A percentile compares a stretch with the other conserved stretches of the same genome.
Conservation (phyloP, 2,888 invertebrate species). For the Macroteleia sp. region DNA sequence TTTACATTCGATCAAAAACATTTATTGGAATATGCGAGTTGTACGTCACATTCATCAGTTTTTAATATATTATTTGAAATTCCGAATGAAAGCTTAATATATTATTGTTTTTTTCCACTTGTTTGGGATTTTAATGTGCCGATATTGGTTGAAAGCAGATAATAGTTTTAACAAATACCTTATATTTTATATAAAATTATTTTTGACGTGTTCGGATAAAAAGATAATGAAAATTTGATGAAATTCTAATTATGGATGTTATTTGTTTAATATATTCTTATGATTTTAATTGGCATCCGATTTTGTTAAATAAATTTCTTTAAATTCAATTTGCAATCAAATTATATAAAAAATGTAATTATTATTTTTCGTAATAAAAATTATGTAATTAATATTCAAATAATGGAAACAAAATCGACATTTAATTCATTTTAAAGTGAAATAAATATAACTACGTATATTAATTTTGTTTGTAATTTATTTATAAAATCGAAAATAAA, state of each 20-base stretch:
- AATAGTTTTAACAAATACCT: neutral
- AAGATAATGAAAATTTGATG: slow-evolving; percentile 4
- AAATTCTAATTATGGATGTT: no score
- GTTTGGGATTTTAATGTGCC: slow-evolving; percentile 11
- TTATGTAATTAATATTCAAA: no score
- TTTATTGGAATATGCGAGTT: slow-evolving; percentile 29
- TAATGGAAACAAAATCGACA: no score
- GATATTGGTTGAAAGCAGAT: no score
- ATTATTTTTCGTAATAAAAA: no score
- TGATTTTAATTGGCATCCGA: slow-evolving; percentile 6
- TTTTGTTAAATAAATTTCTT: neutral
- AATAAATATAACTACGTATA: no score
- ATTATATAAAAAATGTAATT: neutral
- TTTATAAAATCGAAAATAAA: no score
- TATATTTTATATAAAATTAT: slow-evolving; percentile 8
- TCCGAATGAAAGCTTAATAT: slow-evolving; percentile 13
- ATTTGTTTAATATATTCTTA: slow-evolving; percentile 19
- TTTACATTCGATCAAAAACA: slow-evolving; percentile 40
- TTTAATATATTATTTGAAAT: slow-evolving; percentile 4
- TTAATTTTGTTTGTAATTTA: no score
- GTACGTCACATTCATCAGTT: slow-evolving; percentile 18
- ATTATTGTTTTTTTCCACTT: slow-evolving; percentile 21
- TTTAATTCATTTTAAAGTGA: no score
- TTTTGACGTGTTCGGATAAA: neutral
- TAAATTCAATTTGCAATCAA: neutral